Conservation (phyloP, 2,888 invertebrate species). For the Adelphocoris suturalis region DNA sequence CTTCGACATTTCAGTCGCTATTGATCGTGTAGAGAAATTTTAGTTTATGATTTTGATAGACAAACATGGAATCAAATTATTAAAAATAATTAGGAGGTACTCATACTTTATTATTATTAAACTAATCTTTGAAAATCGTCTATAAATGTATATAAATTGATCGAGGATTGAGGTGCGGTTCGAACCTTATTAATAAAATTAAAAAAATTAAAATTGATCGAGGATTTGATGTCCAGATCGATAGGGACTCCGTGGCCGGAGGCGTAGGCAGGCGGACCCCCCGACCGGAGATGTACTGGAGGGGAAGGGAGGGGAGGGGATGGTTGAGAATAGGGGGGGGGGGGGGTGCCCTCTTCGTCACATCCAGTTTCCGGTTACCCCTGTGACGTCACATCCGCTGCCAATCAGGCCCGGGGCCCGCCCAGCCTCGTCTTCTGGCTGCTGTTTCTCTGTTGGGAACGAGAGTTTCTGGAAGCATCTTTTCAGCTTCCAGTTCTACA, state of each 20-base stretch:
- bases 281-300: neutral
- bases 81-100: too few relatives aligned
- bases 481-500: neutral
- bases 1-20: too few relatives aligned
- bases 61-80: too few relatives aligned
- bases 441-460: constrained; percentile 42
- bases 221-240: too few relatives aligned
- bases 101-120: too few relatives aligned
- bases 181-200: too few relatives aligned
- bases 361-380: constrained; percentile 62
- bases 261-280: neutral
- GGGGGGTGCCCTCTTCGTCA: constrained; percentile 16
- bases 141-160: too few relatives aligned
- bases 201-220: too few relatives aligned
- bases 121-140: too few relatives aligned
- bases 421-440: constrained; percentile 48
- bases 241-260: neutral
- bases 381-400: constrained; percentile 67
- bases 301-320: neutral
- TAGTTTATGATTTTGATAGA: too few relatives aligned
- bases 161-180: too few relatives aligned
- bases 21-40: too few relatives aligned
- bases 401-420: constrained; percentile 54
- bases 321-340: neutral
- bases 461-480: neutral